Base-by-base conservation (phyloP, 2,797 vertebrate species). In the Glyptemys insculpta region DNA sequence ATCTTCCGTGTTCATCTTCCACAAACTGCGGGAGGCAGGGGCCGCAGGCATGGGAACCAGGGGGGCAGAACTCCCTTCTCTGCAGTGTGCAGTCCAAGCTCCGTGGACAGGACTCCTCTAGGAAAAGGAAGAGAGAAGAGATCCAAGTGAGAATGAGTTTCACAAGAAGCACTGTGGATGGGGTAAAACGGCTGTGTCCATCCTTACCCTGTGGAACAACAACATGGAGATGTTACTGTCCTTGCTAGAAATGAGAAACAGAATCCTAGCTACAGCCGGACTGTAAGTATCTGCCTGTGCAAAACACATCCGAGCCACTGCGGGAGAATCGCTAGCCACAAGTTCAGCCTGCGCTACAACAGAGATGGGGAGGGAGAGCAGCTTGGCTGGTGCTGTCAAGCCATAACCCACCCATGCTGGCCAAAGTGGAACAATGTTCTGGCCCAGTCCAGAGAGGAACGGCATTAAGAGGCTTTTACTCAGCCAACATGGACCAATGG, bases 61-160 rank as follows among this genome's bases (percentile, higher is more conserved):
- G 98, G 0, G 82, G 98, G 92, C 99, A 99, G 93, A 99, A 98
- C 82, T 98, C 98, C 2, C 99, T 98, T 68, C 99, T 97, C 87
- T 98, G 98, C 88, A 98, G 98, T 79, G 98, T 98, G 79, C 99
- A 99, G 95, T 99, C 99, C 95, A 99, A 96, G 96, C 98, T 99
- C 81, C 98, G 98, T 1, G 99, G 99, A 90, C 99, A 99, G 34
- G 96, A 86, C 0, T 34, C 94, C 95, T 90, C 98, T 98, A 96
- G 81, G 90, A 92, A 14, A 88, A 81, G 37, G 91, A 86, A 91
- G 44, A 94, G 49, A 96, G 89, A 65, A 89, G 47, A 57, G 65
- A 79, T 29, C 52, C 50, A 44, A 19, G 27, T 41, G 83, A 72
- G 23, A 37, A 23, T 4, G 65, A 53, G n/a, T 29, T 85, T 50